A percentile compares a stretch with the other conserved stretches of the same genome.
phyloP scores from a whole-genome alignment of 2,113 vertebrate species.

The Zeus faber region DNA sequence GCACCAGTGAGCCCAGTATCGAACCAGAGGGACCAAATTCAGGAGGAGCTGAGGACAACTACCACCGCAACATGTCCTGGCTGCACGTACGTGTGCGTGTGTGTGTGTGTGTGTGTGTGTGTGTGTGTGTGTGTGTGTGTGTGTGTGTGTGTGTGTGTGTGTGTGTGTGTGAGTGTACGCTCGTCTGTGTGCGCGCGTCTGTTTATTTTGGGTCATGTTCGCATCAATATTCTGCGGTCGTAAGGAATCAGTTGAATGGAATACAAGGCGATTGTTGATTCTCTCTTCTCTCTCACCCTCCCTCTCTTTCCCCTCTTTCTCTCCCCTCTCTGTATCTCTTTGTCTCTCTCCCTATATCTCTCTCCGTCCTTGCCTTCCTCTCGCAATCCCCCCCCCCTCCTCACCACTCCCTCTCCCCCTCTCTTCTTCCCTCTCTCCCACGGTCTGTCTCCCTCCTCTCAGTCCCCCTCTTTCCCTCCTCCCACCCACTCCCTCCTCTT shows the following conservation, averaged over 20 bases:
- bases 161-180: background rate
- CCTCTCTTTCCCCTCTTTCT: background rate
- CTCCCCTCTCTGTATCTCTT: background rate
- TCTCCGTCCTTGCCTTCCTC: background rate
- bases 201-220: too few species aligned
- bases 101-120: background rate
- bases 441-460: too few species aligned
- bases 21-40: conserved; percentile 90
- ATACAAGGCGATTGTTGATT: too few species aligned
- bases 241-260: too few species aligned
- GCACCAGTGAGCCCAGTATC: conserved; percentile 96
- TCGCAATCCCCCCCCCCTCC: too few species aligned
- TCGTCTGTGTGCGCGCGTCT: background rate
- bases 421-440: too few species aligned
- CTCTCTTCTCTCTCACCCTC: background rate
- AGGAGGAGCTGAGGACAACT: conserved; percentile 89
- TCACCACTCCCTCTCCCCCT: too few species aligned
- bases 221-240: too few species aligned
- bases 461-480: background rate
- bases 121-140: background rate
- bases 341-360: background rate
- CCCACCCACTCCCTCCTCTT: too few species aligned
- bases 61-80: conserved; percentile 98
- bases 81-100: conserved; percentile 83
- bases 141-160: background rate